Evolutionary conservation across 1,140 invertebrate genomes (phyloP), one percentile per base, ranked within the genome.

Genomic region (Cephus cinctus): DNA sequence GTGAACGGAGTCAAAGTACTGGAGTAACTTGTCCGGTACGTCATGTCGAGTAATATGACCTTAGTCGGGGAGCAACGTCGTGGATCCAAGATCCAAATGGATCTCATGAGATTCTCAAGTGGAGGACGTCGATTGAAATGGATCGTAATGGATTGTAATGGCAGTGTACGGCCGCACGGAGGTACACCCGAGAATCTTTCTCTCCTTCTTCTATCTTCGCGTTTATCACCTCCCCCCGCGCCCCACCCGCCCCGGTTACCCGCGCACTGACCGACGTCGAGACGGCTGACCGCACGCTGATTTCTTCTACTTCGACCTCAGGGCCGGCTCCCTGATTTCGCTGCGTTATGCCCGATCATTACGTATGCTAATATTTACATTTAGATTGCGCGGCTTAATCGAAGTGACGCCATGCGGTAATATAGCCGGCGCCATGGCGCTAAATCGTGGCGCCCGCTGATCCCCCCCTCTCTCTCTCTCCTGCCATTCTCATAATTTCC

Each of bases 321-420:
- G 41, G 38, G 16, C 54, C 39, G 35, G 31, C 45, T 32, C 48
- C 32, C 48, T n/a, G n/a, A n/a, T n/a, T n/a, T 42, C 48, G 49
- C 50, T n/a, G 50, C 57, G 51, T 61, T 59, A 56, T 60, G 59
- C 54, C 54, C 53, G 59, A 67, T 71, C 68, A 68, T 72, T 71
- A 69, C 64, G 60, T 67, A 71, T 69, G 66, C 67, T 69, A 71
- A 71, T 73, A 73, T 73, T 71, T 73, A 73, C 70, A 69, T 73
- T 71, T 69, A 70, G 70, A 71, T 71, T 70, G 67, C 69, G 57
- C 59, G 60, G 53, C 66, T 71, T 71, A 71, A 73, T 73, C 69
- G 64, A 71, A 70, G 67, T 67, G 70, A 73, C 70, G 69, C 69
- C 67, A 68, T 60, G 59, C 61, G 57, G 65, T 71, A 73, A 73